Conservation (phyloP, 2,797 vertebrate genomes). For the Crax fasciolata region DNA sequence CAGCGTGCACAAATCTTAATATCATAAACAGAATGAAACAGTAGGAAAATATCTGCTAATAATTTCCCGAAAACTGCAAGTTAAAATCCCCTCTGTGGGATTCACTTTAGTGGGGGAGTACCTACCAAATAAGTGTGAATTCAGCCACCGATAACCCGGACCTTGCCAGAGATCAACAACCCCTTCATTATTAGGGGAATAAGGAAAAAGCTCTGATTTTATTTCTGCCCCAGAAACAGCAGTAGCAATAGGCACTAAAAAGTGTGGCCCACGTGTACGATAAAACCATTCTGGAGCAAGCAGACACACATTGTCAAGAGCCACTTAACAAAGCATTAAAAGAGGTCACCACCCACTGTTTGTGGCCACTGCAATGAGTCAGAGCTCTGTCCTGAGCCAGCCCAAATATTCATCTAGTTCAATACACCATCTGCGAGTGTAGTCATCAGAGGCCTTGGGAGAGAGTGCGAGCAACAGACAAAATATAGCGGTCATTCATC, state of each 20-base stretch:
- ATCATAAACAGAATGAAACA: neutral
- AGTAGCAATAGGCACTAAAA: neutral
- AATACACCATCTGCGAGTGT: neutral
- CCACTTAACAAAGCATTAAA: accelerated
- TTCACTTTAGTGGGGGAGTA: neutral
- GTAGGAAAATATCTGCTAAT: neutral
- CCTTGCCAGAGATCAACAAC: neutral
- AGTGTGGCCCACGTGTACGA: accelerated
- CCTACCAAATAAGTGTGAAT: neutral
- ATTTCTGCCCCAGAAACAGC: neutral
- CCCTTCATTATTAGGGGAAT: neutral
- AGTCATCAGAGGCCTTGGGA: neutral
- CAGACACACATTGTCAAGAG: neutral
- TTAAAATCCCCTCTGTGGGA: neutral
- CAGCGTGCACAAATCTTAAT: neutral
- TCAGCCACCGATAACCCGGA: neutral
- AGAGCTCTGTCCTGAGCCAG: neutral
- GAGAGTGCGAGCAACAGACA: neutral
- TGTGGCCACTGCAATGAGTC: neutral
- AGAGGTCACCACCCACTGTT: accelerated
- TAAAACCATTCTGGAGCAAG: neutral
- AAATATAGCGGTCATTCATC: neutral
- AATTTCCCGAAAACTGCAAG: neutral
- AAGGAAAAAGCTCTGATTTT: neutral
- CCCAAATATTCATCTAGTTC: neutral